A percentile compares a stretch with the other conserved stretches of the same genome.
These are phyloP conservation scores for Hippocampus kuda DNA, from an alignment of 2,797 vertebrate species.

Conservation along the genomic window DNA sequence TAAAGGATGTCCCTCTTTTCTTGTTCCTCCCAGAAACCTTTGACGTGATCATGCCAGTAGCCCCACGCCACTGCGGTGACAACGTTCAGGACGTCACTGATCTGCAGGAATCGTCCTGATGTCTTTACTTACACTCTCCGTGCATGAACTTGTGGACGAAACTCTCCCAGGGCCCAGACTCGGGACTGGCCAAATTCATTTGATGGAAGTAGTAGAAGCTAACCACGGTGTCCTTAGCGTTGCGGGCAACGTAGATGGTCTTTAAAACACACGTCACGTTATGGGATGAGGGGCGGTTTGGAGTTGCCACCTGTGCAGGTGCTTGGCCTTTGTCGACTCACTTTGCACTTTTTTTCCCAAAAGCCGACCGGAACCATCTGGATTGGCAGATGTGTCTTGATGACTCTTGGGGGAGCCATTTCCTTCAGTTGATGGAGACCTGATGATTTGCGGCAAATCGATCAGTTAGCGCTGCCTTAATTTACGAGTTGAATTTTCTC, in stretches of 20 bases:
- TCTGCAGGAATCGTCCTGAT: neutral
- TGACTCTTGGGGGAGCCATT: slow-evolving; percentile 71
- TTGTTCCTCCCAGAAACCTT: slow-evolving; percentile 70
- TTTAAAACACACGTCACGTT: slow-evolving; percentile 31
- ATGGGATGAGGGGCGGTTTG: neutral
- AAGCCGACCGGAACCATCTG: slow-evolving; percentile 76
- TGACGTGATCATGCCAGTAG: slow-evolving; percentile 80
- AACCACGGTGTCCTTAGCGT: slow-evolving; percentile 84
- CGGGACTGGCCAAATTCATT: slow-evolving; percentile 75
- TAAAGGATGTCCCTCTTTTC: slow-evolving; percentile 71
- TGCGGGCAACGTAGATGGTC: slow-evolving; percentile 84
- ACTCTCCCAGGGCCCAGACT: slow-evolving; percentile 76
- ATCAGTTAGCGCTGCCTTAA: neutral
- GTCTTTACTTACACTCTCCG: slow-evolving; percentile 67
- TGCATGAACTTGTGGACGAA: slow-evolving; percentile 75
- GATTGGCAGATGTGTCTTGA: slow-evolving; percentile 80
- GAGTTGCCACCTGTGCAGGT: neutral
- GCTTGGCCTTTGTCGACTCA: slow-evolving; percentile 20
- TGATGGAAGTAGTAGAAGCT: slow-evolving; percentile 84
- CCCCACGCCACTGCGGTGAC: slow-evolving; percentile 34
- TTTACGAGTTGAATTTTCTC: too few species aligned
- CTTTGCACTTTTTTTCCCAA: slow-evolving; percentile 85
- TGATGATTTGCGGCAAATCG: slow-evolving; percentile 18
- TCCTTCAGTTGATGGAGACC: slow-evolving; percentile 62
- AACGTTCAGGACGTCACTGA: neutral